A percentile compares a stretch with the other conserved stretches of the same genome.
These are phyloP conservation scores for Apocrypta bakeri DNA, from an alignment of 1,140 invertebrate species.

Conservation along the genomic window DNA sequence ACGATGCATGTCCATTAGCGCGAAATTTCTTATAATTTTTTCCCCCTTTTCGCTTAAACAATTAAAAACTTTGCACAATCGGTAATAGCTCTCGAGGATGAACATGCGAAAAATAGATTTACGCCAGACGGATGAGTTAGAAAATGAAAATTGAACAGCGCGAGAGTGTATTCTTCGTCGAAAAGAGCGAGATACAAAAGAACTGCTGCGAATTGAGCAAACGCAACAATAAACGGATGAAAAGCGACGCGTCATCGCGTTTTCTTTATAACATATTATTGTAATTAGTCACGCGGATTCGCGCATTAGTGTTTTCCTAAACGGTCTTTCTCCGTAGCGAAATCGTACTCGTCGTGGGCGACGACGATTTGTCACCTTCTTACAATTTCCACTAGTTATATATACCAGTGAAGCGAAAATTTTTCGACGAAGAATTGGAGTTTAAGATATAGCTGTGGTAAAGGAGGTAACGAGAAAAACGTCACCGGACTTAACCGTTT, in stretches of 20 bases:
- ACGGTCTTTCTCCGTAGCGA: not conserved
- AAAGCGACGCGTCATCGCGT: not conserved
- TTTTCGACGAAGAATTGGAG: no score
- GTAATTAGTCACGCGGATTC: not conserved
- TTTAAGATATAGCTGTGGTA: not conserved
- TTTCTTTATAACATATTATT: not conserved
- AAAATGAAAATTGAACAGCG: not conserved
- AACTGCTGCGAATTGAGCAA: not conserved
- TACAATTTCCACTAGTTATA: not conserved
- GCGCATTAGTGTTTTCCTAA: not conserved
- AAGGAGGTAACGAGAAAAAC: conserved; percentile 11
- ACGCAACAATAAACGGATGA: not conserved
- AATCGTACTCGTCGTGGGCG: not conserved
- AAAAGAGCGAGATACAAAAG: no score
- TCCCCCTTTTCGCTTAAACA: not conserved
- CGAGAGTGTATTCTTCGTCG: no score
- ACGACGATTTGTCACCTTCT: not conserved
- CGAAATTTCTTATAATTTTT: not conserved
- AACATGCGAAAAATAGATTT: not conserved
- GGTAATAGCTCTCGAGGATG: not conserved
- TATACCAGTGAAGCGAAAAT: no score
- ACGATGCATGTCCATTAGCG: no score
- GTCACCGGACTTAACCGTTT: not conserved
- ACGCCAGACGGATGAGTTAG: not conserved
- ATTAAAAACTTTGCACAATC: no score